Evolutionary conservation across 2,797 vertebrate species (phyloP).

Genomic region (Squalus acanthias): DNA sequence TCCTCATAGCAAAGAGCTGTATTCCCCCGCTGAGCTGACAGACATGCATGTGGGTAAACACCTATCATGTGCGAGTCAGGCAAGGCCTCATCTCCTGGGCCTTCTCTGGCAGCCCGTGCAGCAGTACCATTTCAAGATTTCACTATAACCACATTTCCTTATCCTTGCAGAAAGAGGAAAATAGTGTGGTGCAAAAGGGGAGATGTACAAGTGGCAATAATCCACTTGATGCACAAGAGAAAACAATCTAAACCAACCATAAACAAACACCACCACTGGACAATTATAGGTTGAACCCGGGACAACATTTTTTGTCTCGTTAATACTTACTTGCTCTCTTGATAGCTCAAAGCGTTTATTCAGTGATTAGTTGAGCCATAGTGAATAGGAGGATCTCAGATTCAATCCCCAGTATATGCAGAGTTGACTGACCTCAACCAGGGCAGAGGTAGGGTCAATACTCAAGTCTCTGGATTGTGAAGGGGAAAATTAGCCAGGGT

Average conservation of each 20-base stretch:
- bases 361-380: conserved; percentile 2
- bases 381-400: not conserved
- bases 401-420: not conserved
- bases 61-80: not conserved
- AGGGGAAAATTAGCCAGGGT: not conserved
- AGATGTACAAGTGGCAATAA: not conserved
- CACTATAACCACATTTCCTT: not conserved
- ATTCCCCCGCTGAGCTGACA: not conserved
- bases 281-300: not conserved
- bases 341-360: not conserved
- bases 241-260: not conserved
- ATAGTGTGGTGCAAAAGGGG: not conserved
- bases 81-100: not conserved
- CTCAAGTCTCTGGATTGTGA: not conserved
- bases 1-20: no score
- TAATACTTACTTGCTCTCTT: not conserved
- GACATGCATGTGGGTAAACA: not conserved
- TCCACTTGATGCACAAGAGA: not conserved
- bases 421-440: not conserved
- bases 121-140: not conserved
- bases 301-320: not conserved
- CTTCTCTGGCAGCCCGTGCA: not conserved
- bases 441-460: not conserved
- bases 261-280: not conserved
- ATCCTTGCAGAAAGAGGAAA: not conserved